Percentiles rank a stretch among this genome's conserved stretches.
Conservation (phyloP, 2,888 invertebrate species). For the Pammene aurita region DNA sequence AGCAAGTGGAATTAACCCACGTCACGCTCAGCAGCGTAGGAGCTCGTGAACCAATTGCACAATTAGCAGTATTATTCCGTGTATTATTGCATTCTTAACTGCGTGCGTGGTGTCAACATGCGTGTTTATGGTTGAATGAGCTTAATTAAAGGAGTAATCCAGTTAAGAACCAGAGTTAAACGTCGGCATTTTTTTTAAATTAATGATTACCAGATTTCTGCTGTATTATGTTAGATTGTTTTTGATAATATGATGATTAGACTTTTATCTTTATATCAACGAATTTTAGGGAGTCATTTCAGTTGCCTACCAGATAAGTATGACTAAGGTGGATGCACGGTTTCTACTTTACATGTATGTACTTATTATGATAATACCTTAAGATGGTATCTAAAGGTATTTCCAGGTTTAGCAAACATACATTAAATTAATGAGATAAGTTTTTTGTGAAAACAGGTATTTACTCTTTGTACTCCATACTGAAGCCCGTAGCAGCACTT, state of each 20-base stretch:
- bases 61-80: slow-evolving; percentile 38
- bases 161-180: not conserved
- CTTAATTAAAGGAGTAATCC: not conserved
- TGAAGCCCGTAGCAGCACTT: not conserved
- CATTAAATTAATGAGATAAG: not conserved
- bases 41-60: slow-evolving; percentile 31
- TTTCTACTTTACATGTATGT: no score
- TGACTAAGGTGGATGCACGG: no score
- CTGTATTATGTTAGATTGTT: no score
- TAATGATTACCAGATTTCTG: not conserved
- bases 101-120: slow-evolving; percentile 20
- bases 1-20: slow-evolving; percentile 37
- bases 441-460: slow-evolving; percentile 2
- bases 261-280: no score
- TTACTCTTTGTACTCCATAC: not conserved
- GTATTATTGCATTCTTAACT: slow-evolving; percentile 30
- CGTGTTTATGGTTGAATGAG: slow-evolving; percentile 5
- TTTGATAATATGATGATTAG: no score
- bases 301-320: no score
- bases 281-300: no score
- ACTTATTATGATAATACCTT: no score
- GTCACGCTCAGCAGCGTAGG: slow-evolving; percentile 23
- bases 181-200: not conserved
- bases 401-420: no score
- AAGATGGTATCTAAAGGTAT: no score